Conservation (phyloP, 2,888 invertebrate species). For the Drosophila prostipennis region DNA sequence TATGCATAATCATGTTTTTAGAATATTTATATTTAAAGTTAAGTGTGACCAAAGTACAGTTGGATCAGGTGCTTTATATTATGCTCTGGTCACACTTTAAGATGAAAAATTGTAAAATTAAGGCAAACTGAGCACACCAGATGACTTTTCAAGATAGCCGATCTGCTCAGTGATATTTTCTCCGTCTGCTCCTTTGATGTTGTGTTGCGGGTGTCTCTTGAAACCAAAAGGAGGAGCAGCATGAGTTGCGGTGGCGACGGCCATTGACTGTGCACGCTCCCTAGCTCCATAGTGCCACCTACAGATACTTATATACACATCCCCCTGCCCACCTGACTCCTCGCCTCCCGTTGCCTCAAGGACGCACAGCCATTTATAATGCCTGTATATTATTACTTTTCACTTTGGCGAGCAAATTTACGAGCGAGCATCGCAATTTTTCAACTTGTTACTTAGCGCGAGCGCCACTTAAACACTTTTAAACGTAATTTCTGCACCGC, state of each 20-base stretch:
- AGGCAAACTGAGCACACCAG: too few species aligned
- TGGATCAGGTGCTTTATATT: too few species aligned
- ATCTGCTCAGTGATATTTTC: constrained; percentile 5
- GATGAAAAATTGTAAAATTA: too few species aligned
- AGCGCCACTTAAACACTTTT: constrained; percentile 67
- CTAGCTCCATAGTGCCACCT: constrained; percentile 18
- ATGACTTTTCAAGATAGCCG: too few species aligned
- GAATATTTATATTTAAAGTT: background rate
- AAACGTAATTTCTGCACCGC: constrained; percentile 43
- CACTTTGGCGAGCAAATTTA: constrained; percentile 66
- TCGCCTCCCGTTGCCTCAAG: constrained; percentile 25
- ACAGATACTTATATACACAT: background rate
- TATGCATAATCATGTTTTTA: background rate
- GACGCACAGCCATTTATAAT: constrained; percentile 58
- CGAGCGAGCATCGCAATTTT: constrained; percentile 67
- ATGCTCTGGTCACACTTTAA: too few species aligned
- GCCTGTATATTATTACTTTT: constrained; percentile 66
- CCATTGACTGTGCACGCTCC: constrained; percentile 33
- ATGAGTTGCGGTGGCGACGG: constrained; percentile 20
- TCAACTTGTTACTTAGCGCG: constrained; percentile 75
- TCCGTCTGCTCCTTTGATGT: constrained; percentile 30
- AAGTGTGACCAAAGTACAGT: too few species aligned
- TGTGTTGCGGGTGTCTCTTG: background rate
- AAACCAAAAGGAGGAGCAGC: background rate
- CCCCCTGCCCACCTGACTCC: constrained; percentile 1